These are phyloP conservation scores for Mellilla xanthometata DNA, from an alignment of 2,888 invertebrate genomes.

Conservation along the genomic window DNA sequence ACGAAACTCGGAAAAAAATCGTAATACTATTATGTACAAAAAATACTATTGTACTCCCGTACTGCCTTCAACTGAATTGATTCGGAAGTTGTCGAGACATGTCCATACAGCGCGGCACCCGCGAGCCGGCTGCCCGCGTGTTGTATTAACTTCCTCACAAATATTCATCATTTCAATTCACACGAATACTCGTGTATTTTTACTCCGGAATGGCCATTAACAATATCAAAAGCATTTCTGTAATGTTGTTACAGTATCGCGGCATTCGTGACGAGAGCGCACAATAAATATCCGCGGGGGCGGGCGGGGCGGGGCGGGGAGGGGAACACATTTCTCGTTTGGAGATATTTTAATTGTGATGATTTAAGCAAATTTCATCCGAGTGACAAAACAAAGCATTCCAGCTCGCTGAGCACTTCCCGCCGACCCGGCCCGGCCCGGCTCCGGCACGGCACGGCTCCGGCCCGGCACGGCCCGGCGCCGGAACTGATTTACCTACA, in stretches of 20 bases:
- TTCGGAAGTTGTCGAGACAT: no score
- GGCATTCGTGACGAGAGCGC: constrained; percentile 35
- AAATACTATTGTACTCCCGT: no score
- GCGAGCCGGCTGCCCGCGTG: no score
- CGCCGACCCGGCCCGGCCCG: constrained; percentile 11
- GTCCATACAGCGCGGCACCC: no score
- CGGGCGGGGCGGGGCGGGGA: constrained; percentile 14
- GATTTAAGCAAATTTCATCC: constrained; percentile 59
- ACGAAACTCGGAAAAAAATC: no score
- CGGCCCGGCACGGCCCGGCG: no score
- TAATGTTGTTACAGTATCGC: constrained; percentile 36
- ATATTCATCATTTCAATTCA: constrained; percentile 9
- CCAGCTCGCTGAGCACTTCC: constrained; percentile 39
- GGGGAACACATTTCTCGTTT: constrained; percentile 60
- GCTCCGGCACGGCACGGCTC: constrained; percentile 15
- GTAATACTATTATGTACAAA: no score
- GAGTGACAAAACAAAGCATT: constrained; percentile 58
- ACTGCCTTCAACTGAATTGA: no score
- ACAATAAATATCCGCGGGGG: constrained; percentile 42
- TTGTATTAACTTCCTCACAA: no score
- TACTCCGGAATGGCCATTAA: constrained; percentile 24
- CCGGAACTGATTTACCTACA: no score
- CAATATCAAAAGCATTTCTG: constrained; percentile 41
- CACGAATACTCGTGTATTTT: constrained; percentile 9
- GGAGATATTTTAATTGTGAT: constrained; percentile 67